Evolutionary conservation across 2,113 vertebrate genomes (phyloP).

Genomic region (Daphoenositta chrysoptera): DNA sequence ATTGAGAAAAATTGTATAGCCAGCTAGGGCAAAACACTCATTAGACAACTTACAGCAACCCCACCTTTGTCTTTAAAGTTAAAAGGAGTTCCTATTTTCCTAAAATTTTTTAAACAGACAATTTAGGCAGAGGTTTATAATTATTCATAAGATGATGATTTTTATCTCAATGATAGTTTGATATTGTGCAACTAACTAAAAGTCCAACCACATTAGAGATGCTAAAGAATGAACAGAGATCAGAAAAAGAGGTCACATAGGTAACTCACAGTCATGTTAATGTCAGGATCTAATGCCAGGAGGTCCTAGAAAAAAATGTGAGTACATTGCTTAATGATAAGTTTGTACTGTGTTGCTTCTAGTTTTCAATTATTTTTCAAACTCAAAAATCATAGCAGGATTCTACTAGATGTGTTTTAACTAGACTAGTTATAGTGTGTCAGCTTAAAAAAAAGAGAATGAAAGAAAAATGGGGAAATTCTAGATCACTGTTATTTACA

Average conservation of each 20-base stretch:
- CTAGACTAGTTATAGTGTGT: neutral
- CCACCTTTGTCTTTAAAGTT: neutral
- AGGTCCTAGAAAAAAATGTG: neutral
- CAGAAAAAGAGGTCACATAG: neutral
- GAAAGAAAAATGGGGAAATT: neutral
- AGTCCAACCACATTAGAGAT: neutral
- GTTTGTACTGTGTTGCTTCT: neutral
- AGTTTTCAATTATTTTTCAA: neutral
- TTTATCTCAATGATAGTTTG: neutral
- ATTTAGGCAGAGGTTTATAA: neutral
- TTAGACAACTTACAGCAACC: neutral
- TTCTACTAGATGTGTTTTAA: neutral
- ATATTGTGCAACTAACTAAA: neutral
- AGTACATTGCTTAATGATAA: neutral
- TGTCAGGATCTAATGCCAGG: neutral
- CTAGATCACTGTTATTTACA: neutral
- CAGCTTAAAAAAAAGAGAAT: neutral
- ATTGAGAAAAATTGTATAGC: neutral
- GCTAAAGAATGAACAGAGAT: neutral
- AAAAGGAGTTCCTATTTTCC: neutral
- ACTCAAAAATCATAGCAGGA: neutral
- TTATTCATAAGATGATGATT: neutral
- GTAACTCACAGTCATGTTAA: neutral
- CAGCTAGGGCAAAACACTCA: neutral
- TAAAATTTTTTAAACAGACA: neutral